Conservation (phyloP, 2,113 vertebrate genomes). For the Muntiacus reevesi region DNA sequence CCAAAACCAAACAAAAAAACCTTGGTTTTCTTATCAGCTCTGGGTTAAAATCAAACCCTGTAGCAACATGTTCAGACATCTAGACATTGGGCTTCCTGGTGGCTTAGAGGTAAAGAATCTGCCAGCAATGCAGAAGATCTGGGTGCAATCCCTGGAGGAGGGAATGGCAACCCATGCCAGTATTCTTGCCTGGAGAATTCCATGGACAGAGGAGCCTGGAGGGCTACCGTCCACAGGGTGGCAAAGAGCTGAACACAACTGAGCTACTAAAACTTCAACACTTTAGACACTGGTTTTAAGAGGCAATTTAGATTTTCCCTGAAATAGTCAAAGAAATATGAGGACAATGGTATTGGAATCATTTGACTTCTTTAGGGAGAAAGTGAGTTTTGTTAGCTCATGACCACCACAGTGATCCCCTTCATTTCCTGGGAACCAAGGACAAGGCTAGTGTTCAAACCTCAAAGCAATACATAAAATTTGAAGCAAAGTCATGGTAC, state of each 20-base stretch:
- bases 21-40: not conserved
- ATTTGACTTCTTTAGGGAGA: not conserved
- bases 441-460: not conserved
- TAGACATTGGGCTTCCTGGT: not conserved
- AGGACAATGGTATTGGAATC: not conserved
- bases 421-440: not conserved
- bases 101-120: not conserved
- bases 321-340: not conserved
- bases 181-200: not conserved
- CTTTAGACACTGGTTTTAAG: constrained; percentile 28
- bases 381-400: not conserved
- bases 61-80: not conserved
- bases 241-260: not conserved
- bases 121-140: not conserved
- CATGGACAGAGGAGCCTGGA: not conserved
- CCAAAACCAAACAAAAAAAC: not conserved
- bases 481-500: not conserved
- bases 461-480: not conserved
- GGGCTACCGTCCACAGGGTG: not conserved
- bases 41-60: constrained; percentile 31
- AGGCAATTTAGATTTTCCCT: constrained; percentile 37
- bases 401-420: not conserved
- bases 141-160: not conserved
- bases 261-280: not conserved
- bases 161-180: not conserved